Evolutionary conservation across 2,113 vertebrate genomes (phyloP).

Genomic region (Sisor rabdophorus): DNA sequence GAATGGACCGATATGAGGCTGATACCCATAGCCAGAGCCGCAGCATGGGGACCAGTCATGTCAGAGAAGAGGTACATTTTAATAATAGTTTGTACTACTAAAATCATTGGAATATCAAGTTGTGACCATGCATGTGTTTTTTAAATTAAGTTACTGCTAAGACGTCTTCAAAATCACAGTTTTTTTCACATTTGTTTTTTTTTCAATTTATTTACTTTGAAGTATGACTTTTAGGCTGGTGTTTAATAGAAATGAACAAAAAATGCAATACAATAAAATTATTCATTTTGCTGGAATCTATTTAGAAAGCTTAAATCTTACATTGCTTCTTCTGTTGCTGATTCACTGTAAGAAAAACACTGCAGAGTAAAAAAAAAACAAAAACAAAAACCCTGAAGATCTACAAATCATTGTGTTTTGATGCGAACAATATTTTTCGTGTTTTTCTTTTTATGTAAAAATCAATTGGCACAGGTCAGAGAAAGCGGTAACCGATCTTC

Average conservation of each 20-base stretch:
- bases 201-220: not conserved
- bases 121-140: not conserved
- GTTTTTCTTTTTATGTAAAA: not conserved
- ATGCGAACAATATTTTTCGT: not conserved
- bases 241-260: not conserved
- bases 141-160: not conserved
- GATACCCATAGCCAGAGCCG: conserved; percentile 40
- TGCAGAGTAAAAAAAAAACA: conserved; percentile 2
- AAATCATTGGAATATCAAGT: conserved; percentile 28
- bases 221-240: not conserved
- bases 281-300: not conserved
- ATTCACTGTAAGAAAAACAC: not conserved
- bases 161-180: not conserved
- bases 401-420: not conserved
- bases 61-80: conserved; percentile 36
- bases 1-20: conserved; percentile 44
- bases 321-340: not conserved
- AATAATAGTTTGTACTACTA: conserved; percentile 21
- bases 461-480: not conserved
- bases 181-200: not conserved
- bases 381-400: not conserved
- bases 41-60: conserved; percentile 21
- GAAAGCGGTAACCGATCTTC: not conserved
- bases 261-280: not conserved
- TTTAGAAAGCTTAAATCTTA: conserved; percentile 1